Evolutionary conservation across 2,888 invertebrate genomes (phyloP), one percentile per base, ranked within the genome.

Genomic region (Shargacucullia verbasci): DNA sequence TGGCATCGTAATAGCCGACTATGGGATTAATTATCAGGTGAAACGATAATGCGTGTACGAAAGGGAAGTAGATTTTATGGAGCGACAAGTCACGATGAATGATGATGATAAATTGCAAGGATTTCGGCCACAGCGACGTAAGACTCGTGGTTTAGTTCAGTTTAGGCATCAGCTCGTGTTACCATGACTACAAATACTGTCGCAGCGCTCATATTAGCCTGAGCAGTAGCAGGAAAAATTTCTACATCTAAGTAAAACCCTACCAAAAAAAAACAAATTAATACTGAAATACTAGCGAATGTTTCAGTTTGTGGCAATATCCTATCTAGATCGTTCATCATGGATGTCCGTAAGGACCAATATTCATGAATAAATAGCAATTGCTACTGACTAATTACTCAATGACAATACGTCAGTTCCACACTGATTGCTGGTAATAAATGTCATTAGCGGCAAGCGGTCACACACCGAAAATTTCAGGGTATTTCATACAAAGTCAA

Each of bases 21-120:
- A 43, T 25, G 35, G 65, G 33, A 70, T 64, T 58, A 64, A 70
- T 54, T 70, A 44, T 57, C 35, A 53, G 45, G 71, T 41, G 27
- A 11, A 53, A 53, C 31, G 33, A n/a, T 57, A 49, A 70, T 44
- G 29, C 15, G 37, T 33, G 35, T 33, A 40, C 27, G 15, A 43
- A 54, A 39, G 27, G 34, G 27, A 20, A 11, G 20, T 12, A 34
- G 20, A 11, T 4, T 2, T 9, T 29, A 29, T 2, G 29, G 9
- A 29, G n/a, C n/a, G 8, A 29, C 7, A 29, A 9, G 9, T 9
- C 29, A 29, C 29, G 7, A 29, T 6, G 29, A 29, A 29, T 29
- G 7, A n/a, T n/a, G n/a, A n/a, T n/a, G n/a, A n/a, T n/a, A n/a
- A n/a, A n/a, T n/a, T n/a, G n/a, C n/a, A n/a, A n/a, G n/a, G n/a